phyloP scores from a whole-genome alignment of 2,113 vertebrate genomes.

The Marmota monax region DNA sequence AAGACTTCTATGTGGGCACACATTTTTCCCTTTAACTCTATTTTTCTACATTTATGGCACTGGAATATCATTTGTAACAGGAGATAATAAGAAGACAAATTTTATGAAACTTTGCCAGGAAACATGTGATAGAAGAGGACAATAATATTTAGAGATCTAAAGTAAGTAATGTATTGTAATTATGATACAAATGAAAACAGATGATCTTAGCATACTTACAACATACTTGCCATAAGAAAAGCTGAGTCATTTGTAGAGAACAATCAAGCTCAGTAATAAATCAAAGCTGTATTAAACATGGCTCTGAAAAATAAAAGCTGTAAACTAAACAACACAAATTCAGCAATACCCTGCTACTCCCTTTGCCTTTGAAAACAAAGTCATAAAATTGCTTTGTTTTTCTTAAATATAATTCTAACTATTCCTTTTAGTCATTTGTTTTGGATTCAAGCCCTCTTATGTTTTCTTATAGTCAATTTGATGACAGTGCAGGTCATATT shows the following conservation, averaged over 20 bases:
- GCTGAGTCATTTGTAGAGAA: conserved; percentile 58
- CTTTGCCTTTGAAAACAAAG: background rate
- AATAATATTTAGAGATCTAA: conserved; percentile 36
- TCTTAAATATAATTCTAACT: background rate
- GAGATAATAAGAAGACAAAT: background rate
- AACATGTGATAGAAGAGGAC: background rate
- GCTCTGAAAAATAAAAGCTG: conserved; percentile 6
- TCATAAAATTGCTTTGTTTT: background rate
- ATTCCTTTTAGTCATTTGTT: background rate
- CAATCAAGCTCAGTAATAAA: conserved; percentile 53
- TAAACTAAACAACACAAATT: background rate
- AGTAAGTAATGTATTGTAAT: conserved; percentile 36
- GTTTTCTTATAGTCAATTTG: background rate
- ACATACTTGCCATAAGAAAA: conserved; percentile 38
- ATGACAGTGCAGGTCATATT: background rate
- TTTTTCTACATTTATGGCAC: background rate
- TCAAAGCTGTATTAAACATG: conserved; percentile 18
- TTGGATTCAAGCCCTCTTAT: background rate
- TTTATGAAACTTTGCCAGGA: background rate
- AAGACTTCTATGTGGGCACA: background rate
- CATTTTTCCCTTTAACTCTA: background rate
- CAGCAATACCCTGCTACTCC: background rate
- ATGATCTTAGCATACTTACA: conserved; percentile 47
- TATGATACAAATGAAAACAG: conserved; percentile 59
- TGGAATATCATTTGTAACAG: conserved; percentile 25